These are phyloP conservation scores for Antitype chi DNA, from an alignment of 2,888 invertebrate species.

Conservation along the genomic window DNA sequence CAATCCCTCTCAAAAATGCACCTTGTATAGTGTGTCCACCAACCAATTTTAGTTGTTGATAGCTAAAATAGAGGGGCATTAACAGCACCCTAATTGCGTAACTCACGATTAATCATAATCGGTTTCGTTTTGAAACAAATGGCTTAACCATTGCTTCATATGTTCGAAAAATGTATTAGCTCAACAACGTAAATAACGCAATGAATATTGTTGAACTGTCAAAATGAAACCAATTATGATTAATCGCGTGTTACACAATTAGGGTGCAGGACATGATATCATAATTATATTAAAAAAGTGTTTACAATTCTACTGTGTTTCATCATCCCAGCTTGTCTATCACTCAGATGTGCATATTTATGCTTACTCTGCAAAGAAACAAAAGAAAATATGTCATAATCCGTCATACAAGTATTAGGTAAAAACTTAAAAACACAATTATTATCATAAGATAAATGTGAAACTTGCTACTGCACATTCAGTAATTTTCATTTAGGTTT, in stretches of 20 bases:
- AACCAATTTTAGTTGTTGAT: background rate
- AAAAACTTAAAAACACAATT: background rate
- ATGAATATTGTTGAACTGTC: too few relatives aligned
- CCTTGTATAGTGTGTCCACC: background rate
- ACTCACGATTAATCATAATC: too few relatives aligned
- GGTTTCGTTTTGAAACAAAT: too few relatives aligned
- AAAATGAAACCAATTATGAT: too few relatives aligned
- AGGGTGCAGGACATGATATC: too few relatives aligned
- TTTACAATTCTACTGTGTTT: conserved; percentile 50
- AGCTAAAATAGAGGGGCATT: background rate
- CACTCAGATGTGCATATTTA: conserved; percentile 42
- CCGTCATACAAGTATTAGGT: background rate
- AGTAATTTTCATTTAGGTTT: background rate
- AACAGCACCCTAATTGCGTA: too few relatives aligned
- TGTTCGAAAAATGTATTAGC: too few relatives aligned
- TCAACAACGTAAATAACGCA: too few relatives aligned
- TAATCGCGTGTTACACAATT: too few relatives aligned
- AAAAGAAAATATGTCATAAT: background rate
- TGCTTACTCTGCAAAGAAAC: conserved; percentile 47
- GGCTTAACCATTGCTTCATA: too few relatives aligned
- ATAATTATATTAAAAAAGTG: background rate
- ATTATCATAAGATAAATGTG: background rate
- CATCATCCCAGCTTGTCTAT: conserved; percentile 37
- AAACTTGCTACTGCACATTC: background rate
- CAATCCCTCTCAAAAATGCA: background rate